A percentile compares a stretch with the other conserved stretches of the same genome.
Conservation (phyloP, 1,140 invertebrate species). For the Tetramorium simillimum region DNA sequence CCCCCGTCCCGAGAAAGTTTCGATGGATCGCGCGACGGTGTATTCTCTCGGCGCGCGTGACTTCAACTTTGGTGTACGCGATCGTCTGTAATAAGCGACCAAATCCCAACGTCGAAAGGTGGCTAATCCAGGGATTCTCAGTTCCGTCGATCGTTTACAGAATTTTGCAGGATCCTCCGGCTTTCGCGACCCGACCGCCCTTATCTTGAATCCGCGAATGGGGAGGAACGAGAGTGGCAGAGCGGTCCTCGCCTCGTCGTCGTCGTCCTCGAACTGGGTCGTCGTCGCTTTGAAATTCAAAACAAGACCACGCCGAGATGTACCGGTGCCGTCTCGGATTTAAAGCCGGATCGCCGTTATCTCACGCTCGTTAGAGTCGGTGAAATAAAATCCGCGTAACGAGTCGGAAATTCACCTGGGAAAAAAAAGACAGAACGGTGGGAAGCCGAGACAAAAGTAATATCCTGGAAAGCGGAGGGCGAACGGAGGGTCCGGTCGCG, state of each 20-base stretch:
- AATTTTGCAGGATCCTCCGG: slow-evolving; percentile 16
- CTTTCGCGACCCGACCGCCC: not conserved
- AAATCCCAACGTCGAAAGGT: too few relatives aligned
- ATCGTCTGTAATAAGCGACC: not conserved
- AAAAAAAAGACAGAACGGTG: not conserved
- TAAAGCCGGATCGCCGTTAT: slow-evolving; percentile 29
- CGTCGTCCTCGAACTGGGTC: slow-evolving; percentile 16
- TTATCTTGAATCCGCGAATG: not conserved
- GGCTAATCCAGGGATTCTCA: too few relatives aligned
- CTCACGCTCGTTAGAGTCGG: slow-evolving; percentile 57
- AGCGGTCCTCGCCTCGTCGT: not conserved
- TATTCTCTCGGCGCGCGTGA: not conserved
- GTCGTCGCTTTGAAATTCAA: slow-evolving; percentile 53
- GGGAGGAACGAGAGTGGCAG: not conserved
- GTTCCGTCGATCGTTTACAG: not conserved
- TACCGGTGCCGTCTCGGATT: slow-evolving; percentile 46
- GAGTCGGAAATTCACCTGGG: slow-evolving; percentile 38
- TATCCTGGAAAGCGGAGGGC: not conserved
- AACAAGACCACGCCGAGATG: slow-evolving; percentile 16
- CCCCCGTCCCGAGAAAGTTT: not conserved
- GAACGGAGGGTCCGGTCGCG: not conserved
- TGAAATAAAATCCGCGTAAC: slow-evolving; percentile 70
- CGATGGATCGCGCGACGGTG: not conserved
- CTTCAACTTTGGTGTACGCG: not conserved
- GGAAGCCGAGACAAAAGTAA: not conserved